Evolutionary conservation across 2,113 vertebrate species (phyloP).

Genomic region (Zingel zingel): DNA sequence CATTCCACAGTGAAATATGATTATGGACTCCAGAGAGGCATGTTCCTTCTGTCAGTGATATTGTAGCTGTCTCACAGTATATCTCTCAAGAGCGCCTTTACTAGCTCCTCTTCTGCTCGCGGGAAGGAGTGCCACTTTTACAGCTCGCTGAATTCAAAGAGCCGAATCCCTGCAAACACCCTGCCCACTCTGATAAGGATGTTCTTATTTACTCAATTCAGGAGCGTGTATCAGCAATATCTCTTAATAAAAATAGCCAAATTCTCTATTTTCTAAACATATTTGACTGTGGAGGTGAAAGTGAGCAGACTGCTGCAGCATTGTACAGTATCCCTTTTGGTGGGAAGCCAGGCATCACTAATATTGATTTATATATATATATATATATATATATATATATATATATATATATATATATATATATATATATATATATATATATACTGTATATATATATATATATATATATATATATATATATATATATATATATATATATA

Average conservation of each 20-base stretch:
- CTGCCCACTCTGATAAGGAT: constrained; percentile 47
- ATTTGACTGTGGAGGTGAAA: constrained; percentile 30
- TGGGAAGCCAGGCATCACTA: constrained; percentile 54
- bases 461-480: constrained; percentile 23
- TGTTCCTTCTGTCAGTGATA: constrained; percentile 65
- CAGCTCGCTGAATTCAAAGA: constrained; percentile 55
- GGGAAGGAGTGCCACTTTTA: constrained; percentile 48
- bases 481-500: constrained; percentile 19
- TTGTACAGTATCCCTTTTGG: constrained; percentile 21
- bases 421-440: constrained; percentile 33
- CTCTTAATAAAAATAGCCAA: constrained; percentile 56
- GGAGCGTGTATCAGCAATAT: constrained; percentile 38
- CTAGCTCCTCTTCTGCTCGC: constrained; percentile 33
- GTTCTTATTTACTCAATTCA: constrained; percentile 58
- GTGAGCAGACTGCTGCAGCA: constrained; percentile 17
- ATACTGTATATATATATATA: constrained; percentile 42
- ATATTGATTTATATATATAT: constrained; percentile 47
- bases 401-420: constrained; percentile 7
- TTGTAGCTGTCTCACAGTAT: constrained; percentile 51
- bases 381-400: constrained; percentile 26
- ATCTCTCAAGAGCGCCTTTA: constrained; percentile 43
- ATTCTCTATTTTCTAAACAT: constrained; percentile 57
- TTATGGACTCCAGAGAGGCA: constrained; percentile 57
- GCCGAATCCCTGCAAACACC: constrained; percentile 52
- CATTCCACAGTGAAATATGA: constrained; percentile 67